Evolutionary conservation across 2,888 invertebrate species (phyloP).

Genomic region (Smittia sp.): DNA sequence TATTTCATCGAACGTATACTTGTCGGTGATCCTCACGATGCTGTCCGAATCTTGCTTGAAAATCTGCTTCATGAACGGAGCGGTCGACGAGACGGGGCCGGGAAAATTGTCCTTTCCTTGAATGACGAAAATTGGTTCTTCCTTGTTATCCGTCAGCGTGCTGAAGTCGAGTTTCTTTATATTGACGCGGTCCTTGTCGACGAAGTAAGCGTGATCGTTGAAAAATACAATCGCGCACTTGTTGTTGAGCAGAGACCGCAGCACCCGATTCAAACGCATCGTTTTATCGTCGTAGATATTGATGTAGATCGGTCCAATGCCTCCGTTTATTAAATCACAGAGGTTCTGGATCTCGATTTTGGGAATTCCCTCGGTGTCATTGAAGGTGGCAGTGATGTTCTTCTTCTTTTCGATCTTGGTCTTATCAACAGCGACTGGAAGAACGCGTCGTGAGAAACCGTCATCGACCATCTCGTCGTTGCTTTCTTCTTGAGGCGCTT

Average conservation of each 20-base stretch:
- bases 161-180: neutral
- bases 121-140: slow-evolving; percentile 16
- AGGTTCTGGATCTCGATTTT: slow-evolving; percentile 27
- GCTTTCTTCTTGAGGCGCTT: neutral
- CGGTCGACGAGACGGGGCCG: neutral
- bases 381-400: neutral
- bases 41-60: neutral
- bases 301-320: slow-evolving; percentile 33
- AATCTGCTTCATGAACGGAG: neutral
- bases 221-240: slow-evolving; percentile 8
- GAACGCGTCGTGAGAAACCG: neutral
- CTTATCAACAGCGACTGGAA: neutral
- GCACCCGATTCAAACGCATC: slow-evolving; percentile 15
- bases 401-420: neutral
- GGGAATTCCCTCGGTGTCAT: neutral
- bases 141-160: neutral
- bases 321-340: slow-evolving; percentile 15
- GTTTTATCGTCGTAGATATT: slow-evolving; percentile 15
- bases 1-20: neutral
- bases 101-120: neutral
- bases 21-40: neutral
- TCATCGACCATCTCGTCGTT: neutral
- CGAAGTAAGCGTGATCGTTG: neutral
- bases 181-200: slow-evolving; percentile 3
- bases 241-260: slow-evolving; percentile 23